A percentile compares a stretch with the other conserved stretches of the same genome.
Conservation (phyloP, 2,113 vertebrate species). For the Hyperopisus bebe region DNA sequence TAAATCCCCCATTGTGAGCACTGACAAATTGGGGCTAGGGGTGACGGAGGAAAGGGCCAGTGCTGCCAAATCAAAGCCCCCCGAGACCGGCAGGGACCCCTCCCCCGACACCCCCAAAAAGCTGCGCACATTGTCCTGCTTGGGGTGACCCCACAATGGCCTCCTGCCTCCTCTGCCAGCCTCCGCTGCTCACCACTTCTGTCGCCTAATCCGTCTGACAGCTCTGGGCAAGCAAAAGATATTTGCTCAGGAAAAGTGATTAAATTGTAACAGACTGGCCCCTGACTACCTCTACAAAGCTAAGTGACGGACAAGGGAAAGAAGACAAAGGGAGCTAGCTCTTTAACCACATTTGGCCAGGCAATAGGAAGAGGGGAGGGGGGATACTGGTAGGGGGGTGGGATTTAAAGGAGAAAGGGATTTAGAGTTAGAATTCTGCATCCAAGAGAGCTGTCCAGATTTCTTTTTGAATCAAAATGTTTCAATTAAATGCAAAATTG, state of each 20-base stretch:
- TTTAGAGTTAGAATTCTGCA: constrained; percentile 41
- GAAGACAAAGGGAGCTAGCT: constrained; percentile 23
- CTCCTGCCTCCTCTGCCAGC: constrained; percentile 2
- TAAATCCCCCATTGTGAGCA: constrained; percentile 26
- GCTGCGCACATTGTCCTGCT: constrained; percentile 7
- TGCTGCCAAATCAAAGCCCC: constrained; percentile 25
- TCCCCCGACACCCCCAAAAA: constrained; percentile 4
- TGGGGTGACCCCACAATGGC: constrained; percentile 3
- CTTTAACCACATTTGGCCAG: background rate
- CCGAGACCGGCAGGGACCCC: constrained; percentile 20
- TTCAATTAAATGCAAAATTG: constrained; percentile 24
- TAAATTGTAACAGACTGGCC: constrained; percentile 29
- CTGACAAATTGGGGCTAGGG: constrained; percentile 38
- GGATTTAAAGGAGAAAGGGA: constrained; percentile 22
- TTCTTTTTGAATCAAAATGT: constrained; percentile 18
- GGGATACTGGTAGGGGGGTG: constrained; percentile 24
- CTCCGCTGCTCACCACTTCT: background rate
- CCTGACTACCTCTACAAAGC: constrained; percentile 16
- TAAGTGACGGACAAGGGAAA: constrained; percentile 24
- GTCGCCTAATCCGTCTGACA: constrained; percentile 27
- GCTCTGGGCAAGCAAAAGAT: constrained; percentile 24
- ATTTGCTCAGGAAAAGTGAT: constrained; percentile 38
- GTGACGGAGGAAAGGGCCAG: constrained; percentile 22
- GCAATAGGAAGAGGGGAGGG: constrained; percentile 5
- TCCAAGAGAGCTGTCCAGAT: constrained; percentile 46